Base-by-base conservation (phyloP, 2,888 invertebrate genomes). In the Epistrophe grossulariae region DNA sequence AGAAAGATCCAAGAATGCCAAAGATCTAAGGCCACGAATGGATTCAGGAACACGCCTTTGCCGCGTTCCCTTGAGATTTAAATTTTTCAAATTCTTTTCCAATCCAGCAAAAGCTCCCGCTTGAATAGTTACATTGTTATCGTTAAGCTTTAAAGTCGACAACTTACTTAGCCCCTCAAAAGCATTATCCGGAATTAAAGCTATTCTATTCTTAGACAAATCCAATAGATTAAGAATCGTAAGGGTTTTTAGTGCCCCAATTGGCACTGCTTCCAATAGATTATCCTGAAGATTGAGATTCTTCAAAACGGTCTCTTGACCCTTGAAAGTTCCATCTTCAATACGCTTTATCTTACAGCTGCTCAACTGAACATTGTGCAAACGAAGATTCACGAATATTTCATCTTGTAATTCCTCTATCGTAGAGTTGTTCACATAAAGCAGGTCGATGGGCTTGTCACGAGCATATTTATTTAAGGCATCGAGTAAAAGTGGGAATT, bases 401-500 rank as follows among this genome's bases (percentile, higher is more conserved):
- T 95, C 94, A 90, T 96, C 95, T 64, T 94, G 94, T 70, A 98
- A 93, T 72, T 94, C 93, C 40, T 94, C 94, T 70, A 98, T 95
- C 43, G 97, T 96, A 71, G 97, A 97, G 93, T 98, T 98, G 93
- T 97, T 97, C 84, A 98, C 95, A 92, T 98, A 98, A 50, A 98
- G 94, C 88, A 98, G 94, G 92, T 98, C 98, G 89, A 98, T 94
- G 68, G 95, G 94, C 74, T 95, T 95, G 89, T 94, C 94, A 88
- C 94, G 94, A 28, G 96, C 95, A 93, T 95, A 95, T 89, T 95
- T 94, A 91, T 96, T 95, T 92, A 97, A 94, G 38, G 97, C 96
- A 78, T 95, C 93, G 89, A 98, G 92, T n/a, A 98, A 94, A 88
- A 95, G 94, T 60, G 94, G 93, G 92, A 97, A 97, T 90, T 97